phyloP scores from a whole-genome alignment of 1,140 invertebrate genomes.

The Drosophila obscura region DNA sequence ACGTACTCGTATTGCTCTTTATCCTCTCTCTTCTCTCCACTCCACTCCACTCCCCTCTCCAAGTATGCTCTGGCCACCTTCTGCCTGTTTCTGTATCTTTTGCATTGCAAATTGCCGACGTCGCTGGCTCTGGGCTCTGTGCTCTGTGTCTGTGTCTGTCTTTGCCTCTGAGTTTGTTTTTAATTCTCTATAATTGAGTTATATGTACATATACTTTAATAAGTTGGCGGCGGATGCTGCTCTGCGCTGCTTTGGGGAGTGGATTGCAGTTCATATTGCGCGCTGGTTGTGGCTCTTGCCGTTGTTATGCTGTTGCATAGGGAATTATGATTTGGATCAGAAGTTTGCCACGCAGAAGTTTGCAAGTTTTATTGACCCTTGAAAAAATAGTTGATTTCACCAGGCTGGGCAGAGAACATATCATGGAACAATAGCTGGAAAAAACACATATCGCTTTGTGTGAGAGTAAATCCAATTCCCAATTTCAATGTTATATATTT shows the following conservation, averaged over 20 bases:
- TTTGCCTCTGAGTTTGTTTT: constrained; percentile 72
- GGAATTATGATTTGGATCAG: no score
- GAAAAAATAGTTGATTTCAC: no score
- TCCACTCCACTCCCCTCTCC: neutral
- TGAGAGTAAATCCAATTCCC: no score
- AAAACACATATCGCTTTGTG: no score
- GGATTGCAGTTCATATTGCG: constrained; percentile 31
- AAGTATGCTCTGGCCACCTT: constrained; percentile 9
- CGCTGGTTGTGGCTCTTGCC: constrained; percentile 22
- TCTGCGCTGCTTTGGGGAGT: constrained; percentile 32
- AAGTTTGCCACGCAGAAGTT: no score
- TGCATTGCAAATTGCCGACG: constrained; percentile 74
- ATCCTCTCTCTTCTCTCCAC: neutral
- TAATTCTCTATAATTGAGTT: constrained; percentile 81
- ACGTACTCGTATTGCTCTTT: neutral
- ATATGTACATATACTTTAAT: constrained; percentile 81
- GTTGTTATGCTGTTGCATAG: constrained; percentile 10
- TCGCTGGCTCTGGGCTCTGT: constrained; percentile 16
- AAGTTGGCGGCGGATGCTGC: constrained; percentile 73
- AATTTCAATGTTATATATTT: no score
- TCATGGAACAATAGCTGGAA: no score
- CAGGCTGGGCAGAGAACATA: no score
- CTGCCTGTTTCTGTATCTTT: constrained; percentile 44
- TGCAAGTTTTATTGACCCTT: no score
- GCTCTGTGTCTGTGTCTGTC: constrained; percentile 20